phyloP scores from a whole-genome alignment of 2,113 vertebrate genomes.

The Spilogale gracilis region DNA sequence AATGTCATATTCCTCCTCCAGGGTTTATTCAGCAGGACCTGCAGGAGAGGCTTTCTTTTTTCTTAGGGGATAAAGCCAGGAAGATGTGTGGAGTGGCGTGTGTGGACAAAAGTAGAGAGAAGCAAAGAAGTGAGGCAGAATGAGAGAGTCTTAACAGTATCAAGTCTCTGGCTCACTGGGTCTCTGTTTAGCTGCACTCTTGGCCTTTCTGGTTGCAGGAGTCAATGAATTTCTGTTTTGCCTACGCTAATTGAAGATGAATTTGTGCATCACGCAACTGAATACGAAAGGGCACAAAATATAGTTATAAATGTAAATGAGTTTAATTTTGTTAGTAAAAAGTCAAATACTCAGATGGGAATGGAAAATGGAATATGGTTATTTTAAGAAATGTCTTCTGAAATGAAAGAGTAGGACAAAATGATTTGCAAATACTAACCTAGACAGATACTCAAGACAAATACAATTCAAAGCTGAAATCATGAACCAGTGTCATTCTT shows the following conservation, averaged over 20 bases:
- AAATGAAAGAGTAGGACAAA: constrained; percentile 1
- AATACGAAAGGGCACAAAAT: neutral
- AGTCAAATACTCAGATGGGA: constrained; percentile 36
- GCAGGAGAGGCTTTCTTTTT: neutral
- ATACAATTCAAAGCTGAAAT: constrained; percentile 16
- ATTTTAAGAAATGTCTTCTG: neutral
- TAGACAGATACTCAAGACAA: neutral
- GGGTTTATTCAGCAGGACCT: neutral
- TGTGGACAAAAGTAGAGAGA: neutral
- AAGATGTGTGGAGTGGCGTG: neutral
- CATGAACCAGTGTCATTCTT: neutral
- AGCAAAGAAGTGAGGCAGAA: neutral
- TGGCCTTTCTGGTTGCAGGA: neutral
- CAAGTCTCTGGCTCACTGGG: neutral
- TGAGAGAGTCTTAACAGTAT: neutral
- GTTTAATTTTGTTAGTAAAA: constrained; percentile 31
- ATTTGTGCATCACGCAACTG: neutral
- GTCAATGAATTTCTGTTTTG: neutral
- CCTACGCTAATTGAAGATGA: constrained; percentile 16
- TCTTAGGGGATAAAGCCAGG: neutral
- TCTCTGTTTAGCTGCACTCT: neutral
- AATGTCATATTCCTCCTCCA: neutral
- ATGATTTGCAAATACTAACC: constrained; percentile 19
- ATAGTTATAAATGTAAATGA: neutral
- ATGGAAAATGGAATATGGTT: constrained; percentile 35